Base-by-base conservation (phyloP, 2,113 vertebrate species). In the Sapajus apella region DNA sequence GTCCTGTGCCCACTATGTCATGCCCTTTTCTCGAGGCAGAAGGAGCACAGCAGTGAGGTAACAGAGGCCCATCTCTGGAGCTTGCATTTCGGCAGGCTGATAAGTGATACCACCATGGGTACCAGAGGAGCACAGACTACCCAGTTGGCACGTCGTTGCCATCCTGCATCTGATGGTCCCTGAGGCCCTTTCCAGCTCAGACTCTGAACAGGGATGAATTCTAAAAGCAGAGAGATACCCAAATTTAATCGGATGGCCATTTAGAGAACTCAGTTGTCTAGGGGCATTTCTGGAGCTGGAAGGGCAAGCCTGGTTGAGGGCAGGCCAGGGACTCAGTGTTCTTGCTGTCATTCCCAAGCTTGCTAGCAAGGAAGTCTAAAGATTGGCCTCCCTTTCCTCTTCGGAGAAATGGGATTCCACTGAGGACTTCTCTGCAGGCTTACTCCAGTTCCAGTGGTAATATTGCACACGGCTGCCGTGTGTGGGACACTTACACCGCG, bases 401-500 rank as follows among this genome's bases (percentile, higher is more conserved):
- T 70, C 56, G 64, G 72, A 91, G 66, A 82, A 88, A 43, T 50
- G 72, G 79, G 79, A 32, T 91, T 87, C 87, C 13, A n/a, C 45
- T 17, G 2, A 11, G 13, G 40, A 45, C 18, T 50, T 52, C 32
- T 18, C 0, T 20, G 55, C 7, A 30, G 5, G 6, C 43, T 35
- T 47, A 0, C 25, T 70, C 20, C 61, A 14, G 3, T 45, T 92
- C n/a, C 50, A 20, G 25, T 12, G 52, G 79, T 10, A 13, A 32
- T 14, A 43, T n/a, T 6, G 13, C 52, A n/a, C 80, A 9, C 0
- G 20, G 21, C 66, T 77, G 0, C 23, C 68, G 0, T 35, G 5
- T 72, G 56, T 17, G n/a, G 7, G 56, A 11, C 35, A 32, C 43
- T 76, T 11, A 2, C 12, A 3, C 14, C 10, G 3, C 16, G 14